Percentiles rank a stretch among this genome's conserved stretches.
These are phyloP conservation scores for Phalloptychus januarius DNA, from an alignment of 2,797 vertebrate species.

Conservation along the genomic window DNA sequence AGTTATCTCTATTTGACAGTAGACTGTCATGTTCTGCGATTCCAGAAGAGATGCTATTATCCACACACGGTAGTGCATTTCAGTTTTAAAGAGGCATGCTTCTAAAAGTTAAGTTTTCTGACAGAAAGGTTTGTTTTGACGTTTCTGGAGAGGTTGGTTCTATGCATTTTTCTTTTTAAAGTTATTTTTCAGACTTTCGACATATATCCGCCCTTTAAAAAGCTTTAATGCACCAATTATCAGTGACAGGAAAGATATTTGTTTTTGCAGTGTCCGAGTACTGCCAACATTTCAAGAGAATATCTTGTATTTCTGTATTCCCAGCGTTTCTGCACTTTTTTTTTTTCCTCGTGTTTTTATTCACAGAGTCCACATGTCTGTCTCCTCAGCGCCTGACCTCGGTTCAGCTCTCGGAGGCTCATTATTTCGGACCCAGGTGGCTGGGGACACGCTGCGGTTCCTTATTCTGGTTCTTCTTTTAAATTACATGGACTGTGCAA, in stretches of 20 bases:
- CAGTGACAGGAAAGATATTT: conserved; percentile 49
- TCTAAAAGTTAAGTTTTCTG: neutral
- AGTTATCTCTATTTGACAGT: neutral
- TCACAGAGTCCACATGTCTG: neutral
- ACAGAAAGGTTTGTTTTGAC: neutral
- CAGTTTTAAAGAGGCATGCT: neutral
- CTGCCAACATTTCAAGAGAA: conserved; percentile 29
- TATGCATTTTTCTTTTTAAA: neutral
- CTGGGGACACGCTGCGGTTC: conserved; percentile 6
- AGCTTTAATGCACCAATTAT: conserved; percentile 52
- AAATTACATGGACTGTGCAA: conserved; percentile 49
- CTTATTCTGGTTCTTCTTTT: conserved; percentile 39
- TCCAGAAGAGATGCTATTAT: neutral
- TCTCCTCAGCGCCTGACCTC: conserved; percentile 37
- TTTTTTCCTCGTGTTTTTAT: conserved; percentile 1
- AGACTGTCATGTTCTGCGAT: neutral
- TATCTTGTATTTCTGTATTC: neutral
- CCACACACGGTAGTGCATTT: neutral
- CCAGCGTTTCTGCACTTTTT: neutral
- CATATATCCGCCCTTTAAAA: neutral
- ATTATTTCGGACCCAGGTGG: conserved; percentile 46
- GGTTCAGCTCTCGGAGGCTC: conserved; percentile 35
- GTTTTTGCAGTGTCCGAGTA: conserved; percentile 22
- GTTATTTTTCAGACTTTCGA: neutral
- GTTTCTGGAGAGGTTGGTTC: neutral